Evolutionary conservation across 2,888 invertebrate genomes (phyloP), one percentile per base, ranked within the genome.

Genomic region (Poecilus cupreus): DNA sequence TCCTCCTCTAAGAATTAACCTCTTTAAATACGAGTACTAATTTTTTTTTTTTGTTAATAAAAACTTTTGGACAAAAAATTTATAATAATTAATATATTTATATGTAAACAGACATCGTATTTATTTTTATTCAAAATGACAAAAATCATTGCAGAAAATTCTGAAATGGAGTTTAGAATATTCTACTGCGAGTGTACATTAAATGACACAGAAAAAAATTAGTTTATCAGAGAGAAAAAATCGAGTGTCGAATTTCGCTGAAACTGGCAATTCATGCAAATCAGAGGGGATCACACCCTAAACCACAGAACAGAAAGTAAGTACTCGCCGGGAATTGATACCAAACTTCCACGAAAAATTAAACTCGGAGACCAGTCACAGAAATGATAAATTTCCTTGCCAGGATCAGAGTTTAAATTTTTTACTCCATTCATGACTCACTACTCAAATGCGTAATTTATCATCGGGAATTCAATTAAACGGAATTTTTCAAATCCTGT

Each of bases 381-480:
- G 64, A 72, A n/a, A 72, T 72, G 72, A 72, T 72, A 46, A 46
- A 72, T 72, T 43, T 72, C 46, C 13, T 26, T 60, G 60, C 24
- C 54, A 60, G 24, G 8, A 22, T 60, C 60, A 60, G 24, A 22
- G 60, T 26, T 60, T 20, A 10, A 39, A 39, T 18, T 70, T 70
- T 70, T 70, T 43, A 13, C 13, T 24, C 57, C 54, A 51, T 76
- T 76, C 76, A 76, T 37, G 64, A 76, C 57, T 54, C 51, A 26
- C 51, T 39, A 37, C 37, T 76, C 77, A 77, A 77, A 77, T 77
- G 64, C 60, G 77, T 46, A 77, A 77, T 77, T 77, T 77, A 77
- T 77, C 77, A 77, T 77, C 77, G n/a, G n/a, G 16, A 77, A 77
- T 77, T 77, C 77, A 77, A 77, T 77, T 77, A 77, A 77, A 60